Evolutionary conservation across 1,140 invertebrate genomes (phyloP), one percentile per base, ranked within the genome.

Genomic region (Drosophila kepulauana): DNA sequence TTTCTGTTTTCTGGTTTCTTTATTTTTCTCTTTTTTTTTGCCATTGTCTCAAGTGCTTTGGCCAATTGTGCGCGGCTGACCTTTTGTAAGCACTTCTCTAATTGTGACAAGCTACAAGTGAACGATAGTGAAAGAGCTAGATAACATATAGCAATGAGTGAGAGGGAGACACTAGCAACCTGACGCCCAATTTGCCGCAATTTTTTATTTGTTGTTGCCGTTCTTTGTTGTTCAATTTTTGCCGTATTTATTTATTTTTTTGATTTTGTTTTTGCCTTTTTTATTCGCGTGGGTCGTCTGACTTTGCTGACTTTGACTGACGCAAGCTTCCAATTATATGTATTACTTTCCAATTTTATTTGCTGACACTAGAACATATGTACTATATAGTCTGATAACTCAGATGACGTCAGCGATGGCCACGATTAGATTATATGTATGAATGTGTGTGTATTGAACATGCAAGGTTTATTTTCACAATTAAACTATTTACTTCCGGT

Each of bases 31-130:
- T 20, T 20, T 2, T 20, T 20, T 20, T 59, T 56, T 56, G 48
- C 66, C 58, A 49, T 82, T 64, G 79, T 76, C 65, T 82, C 65
- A 65, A 87, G 72, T 80, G 77, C 65, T 25, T 75, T 66, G 82
- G 82, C 67, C 82, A 85, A 85, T 85, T 86, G 71, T 49, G 51
- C 57, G 63, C 48, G 33, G 66, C 74, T 89, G 80, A 88, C 85
- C 80, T 88, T 86, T 86, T 75, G 73, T 84, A 78, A 76, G 56
- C 82, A 89, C 85, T 87, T 69, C 85, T 88, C 76, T 87, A 89
- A 87, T 87, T 87, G 87, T 84, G 80, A 64, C 49, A 65, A 58
- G 58, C 73, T 48, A 66, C 77, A 51, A 67, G 70, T 51, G 49
- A 48, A 65, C 48, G 30, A 56, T 30, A 33, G 25, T 11, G 41